These are phyloP conservation scores for Panagrolaimus sp. DNA, from an alignment of 1,140 invertebrate species.

Conservation along the genomic window DNA sequence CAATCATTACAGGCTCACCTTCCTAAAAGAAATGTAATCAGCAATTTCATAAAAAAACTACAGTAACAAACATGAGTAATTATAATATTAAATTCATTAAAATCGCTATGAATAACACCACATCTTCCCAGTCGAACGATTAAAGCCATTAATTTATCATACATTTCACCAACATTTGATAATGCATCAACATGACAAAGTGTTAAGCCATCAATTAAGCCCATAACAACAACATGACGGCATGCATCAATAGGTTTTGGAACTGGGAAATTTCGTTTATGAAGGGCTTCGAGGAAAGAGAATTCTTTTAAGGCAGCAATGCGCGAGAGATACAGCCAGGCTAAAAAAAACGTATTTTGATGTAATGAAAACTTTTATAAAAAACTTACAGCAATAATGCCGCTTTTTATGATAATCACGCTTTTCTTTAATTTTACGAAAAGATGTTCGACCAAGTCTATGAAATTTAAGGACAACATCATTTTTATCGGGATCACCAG, in stretches of 20 bases:
- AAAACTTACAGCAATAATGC: conserved; percentile 73
- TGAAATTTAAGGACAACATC: conserved; percentile 82
- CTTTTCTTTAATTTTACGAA: conserved; percentile 91
- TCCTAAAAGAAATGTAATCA: conserved; percentile 61
- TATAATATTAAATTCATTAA: conserved; percentile 98
- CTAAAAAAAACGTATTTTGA: conserved; percentile 62
- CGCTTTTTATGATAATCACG: conserved; percentile 90
- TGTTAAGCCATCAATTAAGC: conserved; percentile 68
- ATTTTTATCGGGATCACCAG: conserved; percentile 58
- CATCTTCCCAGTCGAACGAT: conserved; percentile 78
- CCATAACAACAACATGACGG: conserved; percentile 93
- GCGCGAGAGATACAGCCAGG: conserved; percentile 94
- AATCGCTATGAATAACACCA: conserved; percentile 96
- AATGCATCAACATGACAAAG: conserved; percentile 74
- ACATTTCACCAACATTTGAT: conserved; percentile 72
- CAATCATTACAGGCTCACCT: conserved; percentile 79
- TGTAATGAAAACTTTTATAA: conserved; percentile 85
- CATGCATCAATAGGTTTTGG: conserved; percentile 90
- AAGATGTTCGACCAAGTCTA: conserved; percentile 85
- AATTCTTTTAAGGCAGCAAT: conserved; percentile 95
- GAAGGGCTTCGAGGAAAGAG: conserved; percentile 88
- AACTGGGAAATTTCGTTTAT: conserved; percentile 83
- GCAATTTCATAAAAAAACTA: neutral
- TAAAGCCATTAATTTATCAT: conserved; percentile 86
- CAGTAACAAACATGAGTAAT: conserved; percentile 62